phyloP scores from a whole-genome alignment of 2,797 vertebrate species.

The Arctocebus calabarensis region DNA sequence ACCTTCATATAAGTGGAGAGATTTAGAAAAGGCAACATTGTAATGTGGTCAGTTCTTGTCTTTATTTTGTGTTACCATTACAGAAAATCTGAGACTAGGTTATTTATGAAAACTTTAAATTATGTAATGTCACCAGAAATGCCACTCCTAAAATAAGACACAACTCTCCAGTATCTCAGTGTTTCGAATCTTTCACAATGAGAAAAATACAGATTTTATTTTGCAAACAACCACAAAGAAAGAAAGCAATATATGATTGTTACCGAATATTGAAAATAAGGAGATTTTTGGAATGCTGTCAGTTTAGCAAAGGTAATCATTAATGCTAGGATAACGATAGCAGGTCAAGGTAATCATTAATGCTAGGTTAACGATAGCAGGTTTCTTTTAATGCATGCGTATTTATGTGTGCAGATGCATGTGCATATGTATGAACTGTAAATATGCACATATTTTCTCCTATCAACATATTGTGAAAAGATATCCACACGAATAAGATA shows the following conservation, averaged over 20 bases:
- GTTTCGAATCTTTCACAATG: neutral
- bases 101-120: neutral
- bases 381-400: neutral
- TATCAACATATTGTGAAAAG: neutral
- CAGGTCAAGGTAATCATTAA: neutral
- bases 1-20: neutral
- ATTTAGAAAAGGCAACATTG: neutral
- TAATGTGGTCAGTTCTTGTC: neutral
- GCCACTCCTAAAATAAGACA: conserved; percentile 3
- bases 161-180: neutral
- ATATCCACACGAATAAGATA: neutral
- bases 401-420: neutral
- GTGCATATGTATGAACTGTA: neutral
- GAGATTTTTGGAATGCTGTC: neutral
- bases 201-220: conserved; percentile 19
- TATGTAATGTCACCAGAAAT: neutral
- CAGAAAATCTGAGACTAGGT: neutral
- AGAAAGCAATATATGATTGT: neutral
- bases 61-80: neutral
- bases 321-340: neutral
- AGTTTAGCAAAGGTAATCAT: neutral
- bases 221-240: neutral
- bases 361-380: neutral
- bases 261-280: neutral
- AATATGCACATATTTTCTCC: neutral